Evolutionary conservation across 1,140 invertebrate species (phyloP).

Genomic region (Neelides sp.): DNA sequence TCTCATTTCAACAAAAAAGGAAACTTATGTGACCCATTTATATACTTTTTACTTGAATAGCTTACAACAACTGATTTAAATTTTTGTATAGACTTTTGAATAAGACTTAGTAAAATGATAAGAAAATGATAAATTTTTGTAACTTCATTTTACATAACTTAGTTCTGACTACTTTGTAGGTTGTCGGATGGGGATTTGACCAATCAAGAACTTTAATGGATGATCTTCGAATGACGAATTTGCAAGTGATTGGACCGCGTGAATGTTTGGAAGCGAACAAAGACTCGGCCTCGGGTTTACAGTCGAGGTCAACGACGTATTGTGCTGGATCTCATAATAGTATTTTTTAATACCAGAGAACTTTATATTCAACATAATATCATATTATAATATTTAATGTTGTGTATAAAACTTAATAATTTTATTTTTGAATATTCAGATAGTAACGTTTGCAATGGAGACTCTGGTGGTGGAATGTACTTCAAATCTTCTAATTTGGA

Average conservation of each 20-base stretch:
- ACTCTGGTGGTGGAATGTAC: slow-evolving; percentile 27
- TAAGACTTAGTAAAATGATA: background rate
- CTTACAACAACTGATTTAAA: too few species aligned
- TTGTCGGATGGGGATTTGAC: slow-evolving; percentile 22
- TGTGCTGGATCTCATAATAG: slow-evolving; percentile 28
- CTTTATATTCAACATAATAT: background rate
- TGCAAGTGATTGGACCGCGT: slow-evolving; percentile 14
- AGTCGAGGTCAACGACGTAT: slow-evolving; percentile 23
- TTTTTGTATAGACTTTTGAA: background rate
- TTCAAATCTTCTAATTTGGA: slow-evolving; percentile 12
- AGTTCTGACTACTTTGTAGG: background rate
- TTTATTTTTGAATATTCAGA: background rate
- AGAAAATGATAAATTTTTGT: background rate
- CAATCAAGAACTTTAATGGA: slow-evolving; percentile 15
- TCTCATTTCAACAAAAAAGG: background rate
- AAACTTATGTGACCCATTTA: too few species aligned
- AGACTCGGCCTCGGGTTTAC: slow-evolving; percentile 1
- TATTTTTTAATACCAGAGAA: slow-evolving; percentile 1
- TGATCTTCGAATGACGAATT: slow-evolving; percentile 13
- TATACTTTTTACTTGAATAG: too few species aligned
- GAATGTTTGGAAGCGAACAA: slow-evolving; percentile 17
- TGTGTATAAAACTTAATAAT: background rate
- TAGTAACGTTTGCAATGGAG: slow-evolving; percentile 25
- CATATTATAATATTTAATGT: background rate
- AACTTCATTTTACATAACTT: background rate